phyloP scores from a whole-genome alignment of 2,888 invertebrate genomes.

The Spatulosminthurus flaviceps region DNA sequence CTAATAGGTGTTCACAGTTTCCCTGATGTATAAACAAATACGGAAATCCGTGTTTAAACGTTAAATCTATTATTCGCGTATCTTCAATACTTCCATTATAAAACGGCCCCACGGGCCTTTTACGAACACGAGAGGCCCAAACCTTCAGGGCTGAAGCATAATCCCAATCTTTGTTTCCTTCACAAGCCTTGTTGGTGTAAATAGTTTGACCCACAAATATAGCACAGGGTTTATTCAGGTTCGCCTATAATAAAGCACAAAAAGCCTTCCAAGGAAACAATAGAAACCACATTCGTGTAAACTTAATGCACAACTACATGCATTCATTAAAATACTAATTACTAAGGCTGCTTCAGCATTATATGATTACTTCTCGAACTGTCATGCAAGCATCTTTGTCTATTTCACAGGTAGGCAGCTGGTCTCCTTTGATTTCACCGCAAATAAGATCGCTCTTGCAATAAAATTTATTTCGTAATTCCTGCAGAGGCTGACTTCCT shows the following conservation, averaged over 20 bases:
- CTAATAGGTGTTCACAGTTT: slow-evolving; percentile 37
- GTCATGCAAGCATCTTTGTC: slow-evolving; percentile 1
- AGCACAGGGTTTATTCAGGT: slow-evolving; percentile 23
- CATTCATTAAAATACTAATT: slow-evolving; percentile 19
- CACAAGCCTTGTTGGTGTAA: slow-evolving; percentile 19
- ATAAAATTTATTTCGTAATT: slow-evolving; percentile 29
- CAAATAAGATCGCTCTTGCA: slow-evolving; percentile 32
- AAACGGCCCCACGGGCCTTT: slow-evolving; percentile 21
- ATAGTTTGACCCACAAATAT: slow-evolving; percentile 33
- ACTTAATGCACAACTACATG: neutral
- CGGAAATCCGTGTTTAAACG: slow-evolving; percentile 37
- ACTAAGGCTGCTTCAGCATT: neutral
- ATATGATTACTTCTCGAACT: neutral
- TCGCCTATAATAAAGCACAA: neutral
- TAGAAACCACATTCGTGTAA: neutral
- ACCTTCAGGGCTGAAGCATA: neutral
- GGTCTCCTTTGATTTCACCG: slow-evolving; percentile 27
- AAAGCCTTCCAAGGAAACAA: neutral
- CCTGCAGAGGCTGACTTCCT: slow-evolving; percentile 35
- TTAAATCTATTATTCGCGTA: slow-evolving; percentile 24
- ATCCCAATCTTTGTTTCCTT: neutral
- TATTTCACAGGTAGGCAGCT: neutral
- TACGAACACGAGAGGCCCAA: neutral
- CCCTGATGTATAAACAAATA: slow-evolving; percentile 34
- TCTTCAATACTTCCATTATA: slow-evolving; percentile 27